A percentile compares a stretch with the other conserved stretches of the same genome.
Conservation (phyloP, 2,113 vertebrate species). For the Corydoras maculifer region DNA sequence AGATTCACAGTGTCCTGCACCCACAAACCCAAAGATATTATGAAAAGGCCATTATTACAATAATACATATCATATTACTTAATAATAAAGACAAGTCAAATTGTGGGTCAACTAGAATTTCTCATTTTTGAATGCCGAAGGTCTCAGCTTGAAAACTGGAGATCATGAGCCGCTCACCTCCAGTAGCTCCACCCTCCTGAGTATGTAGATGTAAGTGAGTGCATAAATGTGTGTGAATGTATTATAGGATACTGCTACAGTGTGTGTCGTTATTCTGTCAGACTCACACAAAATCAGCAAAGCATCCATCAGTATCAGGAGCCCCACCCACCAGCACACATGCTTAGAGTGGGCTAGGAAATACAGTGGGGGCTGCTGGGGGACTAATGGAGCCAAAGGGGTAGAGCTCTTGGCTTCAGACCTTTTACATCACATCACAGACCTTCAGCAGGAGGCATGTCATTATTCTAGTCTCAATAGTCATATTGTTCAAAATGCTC, state of each 20-base stretch:
- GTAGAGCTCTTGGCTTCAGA: conserved; percentile 40
- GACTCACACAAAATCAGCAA: conserved; percentile 4
- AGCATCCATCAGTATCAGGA: conserved; percentile 34
- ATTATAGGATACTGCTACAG: conserved; percentile 29
- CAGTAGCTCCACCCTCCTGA: conserved; percentile 28
- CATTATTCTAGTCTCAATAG: too few species aligned
- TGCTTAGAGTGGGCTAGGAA: conserved; percentile 39
- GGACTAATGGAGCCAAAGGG: not conserved
- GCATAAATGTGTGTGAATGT: not conserved
- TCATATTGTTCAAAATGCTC: too few species aligned
- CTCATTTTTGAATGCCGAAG: not conserved
- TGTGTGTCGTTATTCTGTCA: conserved; percentile 9
- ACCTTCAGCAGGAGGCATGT: not conserved
- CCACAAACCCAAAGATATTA: conserved; percentile 6
- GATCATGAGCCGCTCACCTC: conserved; percentile 32
- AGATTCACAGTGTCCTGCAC: conserved; percentile 81
- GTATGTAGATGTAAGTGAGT: not conserved
- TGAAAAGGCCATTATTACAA: too few species aligned
- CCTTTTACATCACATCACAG: conserved; percentile 48
- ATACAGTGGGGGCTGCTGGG: conserved; percentile 25
- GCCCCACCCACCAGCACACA: conserved; percentile 21
- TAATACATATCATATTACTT: too few species aligned
- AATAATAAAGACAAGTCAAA: too few species aligned
- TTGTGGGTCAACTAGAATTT: too few species aligned
- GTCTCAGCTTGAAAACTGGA: conserved; percentile 44